phyloP scores from a whole-genome alignment of 2,113 vertebrate species.

The Toxotes jaculatrix region DNA sequence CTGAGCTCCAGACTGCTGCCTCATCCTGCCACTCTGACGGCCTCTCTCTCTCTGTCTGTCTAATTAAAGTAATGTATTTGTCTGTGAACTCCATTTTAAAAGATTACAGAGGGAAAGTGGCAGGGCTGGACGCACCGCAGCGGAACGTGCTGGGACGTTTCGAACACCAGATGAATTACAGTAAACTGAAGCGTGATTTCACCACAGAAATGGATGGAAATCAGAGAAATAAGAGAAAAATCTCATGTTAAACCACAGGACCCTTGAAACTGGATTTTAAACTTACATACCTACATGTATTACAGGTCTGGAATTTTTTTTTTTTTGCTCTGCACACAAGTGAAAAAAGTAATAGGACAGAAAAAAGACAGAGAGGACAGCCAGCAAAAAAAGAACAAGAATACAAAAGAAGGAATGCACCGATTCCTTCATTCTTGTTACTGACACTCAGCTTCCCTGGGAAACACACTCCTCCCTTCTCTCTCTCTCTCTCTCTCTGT shows the following conservation, averaged over 20 bases:
- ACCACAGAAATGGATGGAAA: no score
- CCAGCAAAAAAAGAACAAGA: neutral
- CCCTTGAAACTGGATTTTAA: neutral
- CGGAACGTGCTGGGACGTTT: neutral
- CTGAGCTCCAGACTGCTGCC: conserved; percentile 56
- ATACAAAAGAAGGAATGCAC: conserved; percentile 47
- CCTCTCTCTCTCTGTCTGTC: conserved; percentile 25
- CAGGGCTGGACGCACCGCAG: neutral
- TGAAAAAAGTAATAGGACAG: conserved; percentile 2
- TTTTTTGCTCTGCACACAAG: neutral
- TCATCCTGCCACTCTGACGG: conserved; percentile 47
- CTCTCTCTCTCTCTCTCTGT: neutral
- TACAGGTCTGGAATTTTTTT: neutral
- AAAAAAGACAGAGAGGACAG: neutral
- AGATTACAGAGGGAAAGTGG: conserved; percentile 20
- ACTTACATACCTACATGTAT: neutral
- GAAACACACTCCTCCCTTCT: conserved; percentile 32
- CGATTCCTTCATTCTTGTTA: conserved; percentile 31
- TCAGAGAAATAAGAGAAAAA: no score
- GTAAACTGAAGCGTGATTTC: no score
- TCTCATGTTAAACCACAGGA: no score
- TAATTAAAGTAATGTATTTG: conserved; percentile 65
- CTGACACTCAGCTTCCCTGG: neutral
- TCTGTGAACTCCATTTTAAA: conserved; percentile 34
- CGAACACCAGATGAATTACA: neutral